Evolutionary conservation across 1,140 invertebrate species (phyloP).

Genomic region (Bombus polaris): DNA sequence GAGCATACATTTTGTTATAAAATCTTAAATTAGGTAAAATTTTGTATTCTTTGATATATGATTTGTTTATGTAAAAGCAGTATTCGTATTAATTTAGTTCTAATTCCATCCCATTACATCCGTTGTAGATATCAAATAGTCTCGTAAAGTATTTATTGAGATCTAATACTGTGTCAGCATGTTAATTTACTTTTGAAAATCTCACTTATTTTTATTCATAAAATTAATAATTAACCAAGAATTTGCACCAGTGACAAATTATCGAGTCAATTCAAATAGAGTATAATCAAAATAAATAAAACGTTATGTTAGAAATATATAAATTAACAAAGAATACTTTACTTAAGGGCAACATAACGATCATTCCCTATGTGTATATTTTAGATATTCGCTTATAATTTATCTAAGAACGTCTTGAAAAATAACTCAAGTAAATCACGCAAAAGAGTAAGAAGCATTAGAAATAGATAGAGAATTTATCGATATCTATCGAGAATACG

Average conservation of each 20-base stretch:
- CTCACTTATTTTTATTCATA: too few relatives aligned
- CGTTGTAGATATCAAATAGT: not conserved
- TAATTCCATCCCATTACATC: constrained; percentile 60
- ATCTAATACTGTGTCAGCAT: not conserved
- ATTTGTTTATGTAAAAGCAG: constrained; percentile 49
- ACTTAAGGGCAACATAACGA: not conserved
- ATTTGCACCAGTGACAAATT: not conserved
- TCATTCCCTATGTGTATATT: not conserved
- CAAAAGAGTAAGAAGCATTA: not conserved
- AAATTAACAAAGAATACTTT: not conserved
- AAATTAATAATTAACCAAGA: not conserved
- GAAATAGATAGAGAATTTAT: not conserved
- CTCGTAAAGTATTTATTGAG: not conserved
- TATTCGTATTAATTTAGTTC: constrained; percentile 49
- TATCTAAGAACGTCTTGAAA: not conserved
- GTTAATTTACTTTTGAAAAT: not conserved
- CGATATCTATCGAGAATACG: not conserved
- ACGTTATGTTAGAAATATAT: not conserved
- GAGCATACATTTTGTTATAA: constrained; percentile 29
- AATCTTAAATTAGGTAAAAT: constrained; percentile 41
- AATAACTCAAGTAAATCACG: not conserved
- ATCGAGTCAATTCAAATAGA: not conserved
- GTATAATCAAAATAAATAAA: not conserved
- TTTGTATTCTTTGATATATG: constrained; percentile 50
- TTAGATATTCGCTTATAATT: not conserved